A percentile compares a stretch with the other conserved stretches of the same genome.
These are phyloP conservation scores for Ommatoiulus sabulosus DNA, from an alignment of 2,888 invertebrate species.

Conservation along the genomic window DNA sequence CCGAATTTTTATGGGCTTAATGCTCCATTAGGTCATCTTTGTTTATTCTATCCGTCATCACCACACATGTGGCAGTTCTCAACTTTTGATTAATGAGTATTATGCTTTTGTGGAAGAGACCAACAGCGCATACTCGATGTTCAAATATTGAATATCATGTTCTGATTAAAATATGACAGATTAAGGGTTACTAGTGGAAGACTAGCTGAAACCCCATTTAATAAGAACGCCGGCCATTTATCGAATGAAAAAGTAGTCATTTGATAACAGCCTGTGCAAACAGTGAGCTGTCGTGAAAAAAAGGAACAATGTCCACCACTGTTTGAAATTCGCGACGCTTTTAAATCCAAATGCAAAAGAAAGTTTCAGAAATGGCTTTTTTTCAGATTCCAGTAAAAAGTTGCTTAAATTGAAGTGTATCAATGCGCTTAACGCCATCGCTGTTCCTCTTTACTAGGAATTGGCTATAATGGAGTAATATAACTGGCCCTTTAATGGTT, in stretches of 20 bases:
- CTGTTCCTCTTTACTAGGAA: background rate
- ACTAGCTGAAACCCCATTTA: background rate
- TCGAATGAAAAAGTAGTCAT: background rate
- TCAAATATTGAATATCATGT: background rate
- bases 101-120: background rate
- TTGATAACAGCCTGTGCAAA: background rate
- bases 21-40: no score
- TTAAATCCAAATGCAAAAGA: background rate
- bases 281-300: background rate
- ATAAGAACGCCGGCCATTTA: background rate
- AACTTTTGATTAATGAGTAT: background rate
- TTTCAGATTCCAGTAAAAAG: no score
- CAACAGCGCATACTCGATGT: background rate
- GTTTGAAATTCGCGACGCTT: background rate
- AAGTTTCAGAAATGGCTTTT: no score
- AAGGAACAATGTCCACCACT: background rate
- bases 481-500: background rate
- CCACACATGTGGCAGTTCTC: slow-evolving; percentile 2
- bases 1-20: no score
- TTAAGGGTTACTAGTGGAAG: background rate
- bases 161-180: background rate
- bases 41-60: background rate
- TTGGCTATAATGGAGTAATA: background rate
- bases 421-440: background rate
- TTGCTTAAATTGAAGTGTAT: no score